Conservation (phyloP, 2,113 vertebrate species). For the Nycticryphes semicollaris region DNA sequence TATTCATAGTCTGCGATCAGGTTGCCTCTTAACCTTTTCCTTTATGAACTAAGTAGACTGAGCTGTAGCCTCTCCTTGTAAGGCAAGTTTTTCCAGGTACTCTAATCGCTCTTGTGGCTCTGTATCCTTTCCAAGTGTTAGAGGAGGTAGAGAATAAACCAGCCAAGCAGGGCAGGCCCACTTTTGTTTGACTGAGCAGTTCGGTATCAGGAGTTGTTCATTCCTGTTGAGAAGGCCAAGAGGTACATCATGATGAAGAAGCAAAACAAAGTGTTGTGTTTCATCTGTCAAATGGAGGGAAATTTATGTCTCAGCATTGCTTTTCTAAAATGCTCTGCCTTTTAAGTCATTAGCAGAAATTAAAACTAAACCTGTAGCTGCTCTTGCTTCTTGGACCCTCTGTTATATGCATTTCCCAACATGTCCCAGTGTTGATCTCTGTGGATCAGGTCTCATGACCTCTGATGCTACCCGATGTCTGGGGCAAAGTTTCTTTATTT, state of each 20-base stretch:
- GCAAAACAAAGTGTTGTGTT: neutral
- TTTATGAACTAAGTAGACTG: conserved; percentile 30
- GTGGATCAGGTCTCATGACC: neutral
- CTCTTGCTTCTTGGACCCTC: neutral
- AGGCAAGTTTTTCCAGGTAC: conserved; percentile 25
- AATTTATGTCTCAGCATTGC: neutral
- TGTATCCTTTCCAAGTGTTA: conserved; percentile 36
- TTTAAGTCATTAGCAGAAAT: neutral
- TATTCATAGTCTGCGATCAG: conserved; percentile 28
- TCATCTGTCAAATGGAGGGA: neutral
- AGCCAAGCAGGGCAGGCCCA: neutral
- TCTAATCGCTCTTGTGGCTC: conserved; percentile 22
- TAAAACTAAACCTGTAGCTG: neutral
- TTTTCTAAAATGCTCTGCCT: neutral
- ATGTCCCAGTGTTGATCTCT: neutral
- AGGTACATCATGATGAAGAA: neutral
- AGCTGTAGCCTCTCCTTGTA: conserved; percentile 28
- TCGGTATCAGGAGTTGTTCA: neutral
- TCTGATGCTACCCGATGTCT: neutral
- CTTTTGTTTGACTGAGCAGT: neutral
- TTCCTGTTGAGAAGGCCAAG: neutral
- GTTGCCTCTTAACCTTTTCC: conserved; percentile 58
- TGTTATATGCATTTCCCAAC: neutral
- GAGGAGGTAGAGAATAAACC: conserved; percentile 16
- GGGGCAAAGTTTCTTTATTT: neutral